Conservation (phyloP, 1,140 invertebrate genomes). For the Drosophila persimilis region DNA sequence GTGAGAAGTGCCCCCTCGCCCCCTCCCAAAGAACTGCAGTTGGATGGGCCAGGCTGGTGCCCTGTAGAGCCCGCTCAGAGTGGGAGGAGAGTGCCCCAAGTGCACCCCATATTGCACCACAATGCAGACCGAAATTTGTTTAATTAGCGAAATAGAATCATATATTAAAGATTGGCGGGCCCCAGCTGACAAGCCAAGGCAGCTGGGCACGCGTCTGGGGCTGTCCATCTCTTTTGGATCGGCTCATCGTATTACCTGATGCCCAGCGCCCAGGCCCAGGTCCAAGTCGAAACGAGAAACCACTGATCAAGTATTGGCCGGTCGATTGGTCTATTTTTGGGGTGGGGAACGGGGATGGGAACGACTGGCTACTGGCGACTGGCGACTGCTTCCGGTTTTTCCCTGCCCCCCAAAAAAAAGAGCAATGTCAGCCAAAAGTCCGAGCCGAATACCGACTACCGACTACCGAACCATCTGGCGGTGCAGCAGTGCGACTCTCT, state of each 20-base stretch:
- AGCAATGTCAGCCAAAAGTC: slow-evolving; percentile 24
- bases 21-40: neutral
- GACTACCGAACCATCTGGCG: slow-evolving; percentile 6
- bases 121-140: slow-evolving; percentile 68
- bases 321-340: slow-evolving; percentile 63
- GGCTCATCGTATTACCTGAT: slow-evolving; percentile 38
- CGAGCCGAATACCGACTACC: slow-evolving; percentile 7
- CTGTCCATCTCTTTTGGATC: neutral
- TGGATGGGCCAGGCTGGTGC: slow-evolving; percentile 1
- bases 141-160: slow-evolving; percentile 67
- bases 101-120: slow-evolving; percentile 22
- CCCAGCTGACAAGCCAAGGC: slow-evolving; percentile 69
- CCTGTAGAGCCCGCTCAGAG: neutral
- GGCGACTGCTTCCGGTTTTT: slow-evolving; percentile 68
- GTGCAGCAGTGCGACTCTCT: slow-evolving; percentile 13
- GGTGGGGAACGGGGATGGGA: neutral
- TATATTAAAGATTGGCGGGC: slow-evolving; percentile 45
- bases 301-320: slow-evolving; percentile 20
- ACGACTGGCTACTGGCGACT: slow-evolving; percentile 10
- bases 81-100: too few relatives aligned
- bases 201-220: slow-evolving; percentile 64
- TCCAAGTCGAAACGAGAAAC: slow-evolving; percentile 27
- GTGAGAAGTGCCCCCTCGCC: neutral
- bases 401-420: slow-evolving; percentile 29
- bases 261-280: too few relatives aligned